Percentiles rank a stretch among this genome's conserved stretches.
Evolutionary conservation across 2,113 vertebrate genomes (phyloP).

Genomic region (Sus scrofa): T2T-Sscrofa CM000830.6:38051501-38052000

Average conservation of each 20-base stretch:
- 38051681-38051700: background rate
- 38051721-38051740: background rate
- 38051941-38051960: conserved; percentile 7
- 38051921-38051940: background rate
- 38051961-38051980: conserved; percentile 2
- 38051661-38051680: background rate
- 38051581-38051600: background rate
- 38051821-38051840: background rate
- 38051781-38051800: background rate
- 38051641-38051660: background rate
- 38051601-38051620: background rate
- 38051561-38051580: background rate
- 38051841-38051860: background rate
- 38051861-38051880: conserved; percentile 22
- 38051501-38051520: background rate
- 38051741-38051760: background rate
- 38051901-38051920: background rate
- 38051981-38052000: conserved; percentile 4
- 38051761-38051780: background rate
- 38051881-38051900: background rate
- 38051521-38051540: background rate
- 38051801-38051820: background rate
- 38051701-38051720: background rate
- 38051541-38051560: background rate
- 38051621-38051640: background rate